Evolutionary conservation across 2,888 invertebrate genomes (phyloP).

Genomic region (Lamproptera curius): DNA sequence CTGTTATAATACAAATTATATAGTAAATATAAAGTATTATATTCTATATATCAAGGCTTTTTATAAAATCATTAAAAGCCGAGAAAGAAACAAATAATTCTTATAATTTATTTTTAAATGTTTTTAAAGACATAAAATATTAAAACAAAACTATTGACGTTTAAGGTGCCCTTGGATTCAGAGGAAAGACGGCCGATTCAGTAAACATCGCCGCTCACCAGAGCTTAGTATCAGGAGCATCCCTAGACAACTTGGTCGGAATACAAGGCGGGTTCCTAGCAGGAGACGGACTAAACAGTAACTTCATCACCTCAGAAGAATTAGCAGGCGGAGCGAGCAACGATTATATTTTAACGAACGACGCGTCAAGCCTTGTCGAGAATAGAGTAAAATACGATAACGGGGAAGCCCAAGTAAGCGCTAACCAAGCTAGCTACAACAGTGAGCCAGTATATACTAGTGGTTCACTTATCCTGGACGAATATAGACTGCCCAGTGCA

Average conservation of each 20-base stretch:
- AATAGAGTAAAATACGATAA: constrained; percentile 30
- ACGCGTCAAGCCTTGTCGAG: constrained; percentile 27
- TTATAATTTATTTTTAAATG: too few species aligned
- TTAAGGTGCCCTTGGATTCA: constrained; percentile 65
- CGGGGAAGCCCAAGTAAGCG: constrained; percentile 29
- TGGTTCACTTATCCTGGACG: constrained; percentile 64
- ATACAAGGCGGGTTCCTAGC: constrained; percentile 60
- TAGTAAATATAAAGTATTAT: too few species aligned
- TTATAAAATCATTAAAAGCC: too few species aligned
- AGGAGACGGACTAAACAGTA: constrained; percentile 52
- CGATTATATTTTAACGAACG: constrained; percentile 32
- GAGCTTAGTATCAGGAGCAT: constrained; percentile 65
- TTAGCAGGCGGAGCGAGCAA: constrained; percentile 34
- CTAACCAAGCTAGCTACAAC: constrained; percentile 47
- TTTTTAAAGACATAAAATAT: too few species aligned
- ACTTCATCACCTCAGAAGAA: constrained; percentile 66
- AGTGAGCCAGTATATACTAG: constrained; percentile 50
- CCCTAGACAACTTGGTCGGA: constrained; percentile 63
- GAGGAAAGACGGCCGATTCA: constrained; percentile 66
- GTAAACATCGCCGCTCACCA: constrained; percentile 71
- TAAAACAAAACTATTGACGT: constrained; percentile 8
- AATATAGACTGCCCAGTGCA: constrained; percentile 44
- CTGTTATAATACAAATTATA: too few species aligned
- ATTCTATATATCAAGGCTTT: too few species aligned
- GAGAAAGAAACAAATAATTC: too few species aligned